Evolutionary conservation across 2,888 invertebrate genomes (phyloP).

Genomic region (Elysia crispata): DNA sequence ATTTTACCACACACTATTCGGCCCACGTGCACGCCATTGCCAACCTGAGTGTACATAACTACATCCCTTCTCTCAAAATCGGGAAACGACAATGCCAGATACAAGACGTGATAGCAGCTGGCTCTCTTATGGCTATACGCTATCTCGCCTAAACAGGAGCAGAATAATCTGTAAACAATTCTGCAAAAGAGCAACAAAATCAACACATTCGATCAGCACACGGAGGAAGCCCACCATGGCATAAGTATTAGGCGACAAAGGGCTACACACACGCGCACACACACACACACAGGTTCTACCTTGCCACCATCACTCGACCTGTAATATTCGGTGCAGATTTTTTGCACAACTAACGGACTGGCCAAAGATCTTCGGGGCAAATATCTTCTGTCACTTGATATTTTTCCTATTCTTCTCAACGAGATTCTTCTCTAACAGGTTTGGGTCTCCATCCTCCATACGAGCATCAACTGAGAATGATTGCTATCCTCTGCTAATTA

Average conservation of each 20-base stretch:
- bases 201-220: not conserved
- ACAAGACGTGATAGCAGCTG: not conserved
- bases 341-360: not conserved
- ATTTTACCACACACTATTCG: not conserved
- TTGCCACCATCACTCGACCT: not conserved
- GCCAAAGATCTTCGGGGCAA: not conserved
- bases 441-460: too few species aligned
- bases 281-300: not conserved
- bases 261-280: not conserved
- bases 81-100: conserved; percentile 2
- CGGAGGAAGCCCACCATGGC: conserved; percentile 12
- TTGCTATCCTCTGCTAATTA: too few species aligned
- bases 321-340: not conserved
- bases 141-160: not conserved
- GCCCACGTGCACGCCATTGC: conserved; percentile 13
- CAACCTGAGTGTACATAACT: conserved; percentile 1
- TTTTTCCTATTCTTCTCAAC: too few species aligned
- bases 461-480: too few species aligned
- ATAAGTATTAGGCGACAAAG: not conserved
- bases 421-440: too few species aligned
- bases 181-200: not conserved
- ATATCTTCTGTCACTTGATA: not conserved
- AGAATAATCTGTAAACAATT: not conserved
- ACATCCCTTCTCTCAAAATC: conserved; percentile 4
- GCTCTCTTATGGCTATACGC: not conserved